Base-by-base conservation (phyloP, 2,888 invertebrate species). In the Chaitophorus viminalis region DNA sequence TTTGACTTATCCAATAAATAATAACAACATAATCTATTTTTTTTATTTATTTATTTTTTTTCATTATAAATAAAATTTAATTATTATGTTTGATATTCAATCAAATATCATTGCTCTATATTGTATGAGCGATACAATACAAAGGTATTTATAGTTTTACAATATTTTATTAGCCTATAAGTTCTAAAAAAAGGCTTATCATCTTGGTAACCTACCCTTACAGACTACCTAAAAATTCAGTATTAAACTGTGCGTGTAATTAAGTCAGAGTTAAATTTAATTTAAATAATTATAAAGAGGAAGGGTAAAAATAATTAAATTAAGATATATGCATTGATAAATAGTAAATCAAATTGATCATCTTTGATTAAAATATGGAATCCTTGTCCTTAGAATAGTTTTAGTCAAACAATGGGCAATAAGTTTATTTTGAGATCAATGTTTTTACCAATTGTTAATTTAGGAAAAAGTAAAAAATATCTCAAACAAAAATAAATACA, bases 51-150 rank as follows among this genome's bases (percentile, higher is more conserved):
- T 17, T 39, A 74, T 75, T 33, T 39, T 77, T 86, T 86, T 60
- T 86, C 78, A 54, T 78, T 78, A 78, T 78, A 86, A 86, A 86
- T 85, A 70, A 78, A 46, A 76, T 83, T 60, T 83, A 72, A 82
- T 72, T 74, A 85, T 78, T 86, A 86, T 78, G 68, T 86, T 86
- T 78, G 78, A 78, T 72, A 86, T 72, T 70, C 72, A 78, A 86
- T 54, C 3, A 78, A 86, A 78, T 78, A 78, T 65, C 75, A 75
- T 85, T 60, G 78, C 86, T 78, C 77, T 25, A 78, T 68, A 76
- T 68, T 78, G 78, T 86, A 86, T 78, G 70, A 86, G 70, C 85
- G 78, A 86, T 72, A 86, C 68, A 78, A 86, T 86, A 78, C 86
- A 86, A 70, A 70, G 86, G 2, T 86, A 84, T 84, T 84, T 84